Evolutionary conservation across 2,888 invertebrate species (phyloP).

Genomic region (Rotaria socialis): DNA sequence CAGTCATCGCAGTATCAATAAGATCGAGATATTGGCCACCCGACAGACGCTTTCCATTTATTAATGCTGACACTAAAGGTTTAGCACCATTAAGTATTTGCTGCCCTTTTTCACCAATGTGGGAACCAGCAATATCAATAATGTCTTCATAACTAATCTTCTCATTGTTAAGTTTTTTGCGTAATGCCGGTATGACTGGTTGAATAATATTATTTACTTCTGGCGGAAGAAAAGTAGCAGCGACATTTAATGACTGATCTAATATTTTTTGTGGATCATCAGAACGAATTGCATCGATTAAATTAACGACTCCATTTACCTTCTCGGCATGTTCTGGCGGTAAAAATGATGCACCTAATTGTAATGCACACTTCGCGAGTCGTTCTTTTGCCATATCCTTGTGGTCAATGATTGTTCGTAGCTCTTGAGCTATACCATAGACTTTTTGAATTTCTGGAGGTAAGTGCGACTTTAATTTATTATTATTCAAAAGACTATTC

Average conservation of each 20-base stretch:
- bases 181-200: not conserved
- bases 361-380: not conserved
- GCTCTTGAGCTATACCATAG: not conserved
- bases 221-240: not conserved
- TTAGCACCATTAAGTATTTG: not conserved
- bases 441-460: constrained; percentile 7
- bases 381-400: not conserved
- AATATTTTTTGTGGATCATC: constrained; percentile 4
- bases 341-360: not conserved
- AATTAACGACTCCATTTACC: not conserved
- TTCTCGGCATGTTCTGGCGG: not conserved
- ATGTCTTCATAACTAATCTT: not conserved
- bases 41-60: not conserved
- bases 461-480: not conserved
- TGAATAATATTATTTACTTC: not conserved
- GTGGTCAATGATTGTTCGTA: not conserved
- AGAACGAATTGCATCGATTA: not conserved
- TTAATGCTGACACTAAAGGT: not conserved
- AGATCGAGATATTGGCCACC: constrained; percentile 21
- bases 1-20: not conserved
- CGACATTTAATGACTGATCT: not conserved
- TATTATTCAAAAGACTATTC: not conserved
- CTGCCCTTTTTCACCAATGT: not conserved
- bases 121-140: not conserved
- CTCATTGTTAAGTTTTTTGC: not conserved